Evolutionary conservation across 2,797 vertebrate species (phyloP), one percentile per base, ranked within the genome.

Genomic region (Micrastur ruficollis): DNA sequence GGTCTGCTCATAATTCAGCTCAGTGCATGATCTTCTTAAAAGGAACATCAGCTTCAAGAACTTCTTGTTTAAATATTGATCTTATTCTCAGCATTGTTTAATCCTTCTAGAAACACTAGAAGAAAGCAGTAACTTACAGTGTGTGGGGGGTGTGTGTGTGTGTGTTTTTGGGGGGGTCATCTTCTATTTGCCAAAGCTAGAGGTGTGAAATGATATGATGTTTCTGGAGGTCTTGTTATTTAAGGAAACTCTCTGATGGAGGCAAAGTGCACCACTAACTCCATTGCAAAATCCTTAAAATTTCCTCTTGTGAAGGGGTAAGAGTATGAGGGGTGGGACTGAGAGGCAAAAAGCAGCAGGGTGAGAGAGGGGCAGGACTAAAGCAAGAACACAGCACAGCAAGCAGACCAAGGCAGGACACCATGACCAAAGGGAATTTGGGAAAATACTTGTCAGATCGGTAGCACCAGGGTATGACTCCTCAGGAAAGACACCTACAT

Each of bases 1-100:
- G 42, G 22, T 62, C 72, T 94, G 78, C 81, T 93, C 36, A 3
- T 42, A 81, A 84, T 56, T 88, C 91, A 81, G 18, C 19, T 59
- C 32, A 47, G 36, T 32, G 36, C 32, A 34, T 31, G 62, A 84
- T 88, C 38, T 31, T 72, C 70, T 44, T 62, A 86, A 88, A 78
- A 91, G 32, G 72, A 93, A 71, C 29, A 62, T 20, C 3, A 1
- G 46, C 63, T 89, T 92, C 84, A 72, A 81, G 58, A 93, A 90
- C 68, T 88, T n/a, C 71, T 76, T 76, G 55, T 89, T 96, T 88
- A 86, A 91, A 96, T 81, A 92, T 15, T 85, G 50, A 83, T 80
- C 34, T 84, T 92, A 66, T 63, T 46, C 32, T 84, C 46, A 61
- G 71, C n/a, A 67, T 47, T 68, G 42, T 59, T 93, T 70, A 95